A percentile compares a stretch with the other conserved stretches of the same genome.
phyloP scores from a whole-genome alignment of 2,113 vertebrate species.

The Hyperoodon ampullatus region DNA sequence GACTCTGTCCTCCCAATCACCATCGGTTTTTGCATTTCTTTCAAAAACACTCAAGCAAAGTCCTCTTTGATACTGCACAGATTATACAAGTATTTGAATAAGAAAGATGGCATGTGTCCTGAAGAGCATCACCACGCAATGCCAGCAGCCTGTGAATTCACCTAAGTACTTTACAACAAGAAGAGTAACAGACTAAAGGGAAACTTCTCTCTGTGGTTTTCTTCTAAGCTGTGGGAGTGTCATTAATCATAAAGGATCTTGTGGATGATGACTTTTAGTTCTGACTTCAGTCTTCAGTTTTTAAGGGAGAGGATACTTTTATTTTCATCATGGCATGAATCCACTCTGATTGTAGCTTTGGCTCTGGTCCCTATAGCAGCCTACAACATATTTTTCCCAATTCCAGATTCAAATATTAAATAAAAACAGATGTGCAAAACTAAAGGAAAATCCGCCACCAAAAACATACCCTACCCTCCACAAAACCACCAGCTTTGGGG shows the following conservation, averaged over 20 bases:
- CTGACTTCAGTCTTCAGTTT: not conserved
- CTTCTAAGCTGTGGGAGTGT: not conserved
- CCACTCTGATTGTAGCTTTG: not conserved
- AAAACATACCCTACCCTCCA: not conserved
- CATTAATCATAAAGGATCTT: not conserved
- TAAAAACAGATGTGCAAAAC: slow-evolving; percentile 73
- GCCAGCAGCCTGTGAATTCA: not conserved
- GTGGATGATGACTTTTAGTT: accelerated
- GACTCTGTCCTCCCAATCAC: not conserved
- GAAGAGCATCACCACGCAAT: not conserved
- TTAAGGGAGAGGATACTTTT: not conserved
- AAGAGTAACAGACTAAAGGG: not conserved
- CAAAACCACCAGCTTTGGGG: not conserved
- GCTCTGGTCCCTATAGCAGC: not conserved
- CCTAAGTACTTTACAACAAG: not conserved
- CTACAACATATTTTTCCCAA: not conserved
- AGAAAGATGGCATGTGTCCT: not conserved
- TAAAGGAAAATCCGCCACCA: slow-evolving; percentile 36
- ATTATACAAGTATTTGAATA: not conserved
- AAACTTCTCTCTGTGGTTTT: not conserved
- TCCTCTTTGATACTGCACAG: not conserved
- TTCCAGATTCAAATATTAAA: slow-evolving; percentile 65
- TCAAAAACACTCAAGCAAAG: not conserved
- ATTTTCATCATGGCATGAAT: not conserved
- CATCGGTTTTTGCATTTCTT: not conserved